Base-by-base conservation (phyloP, 1,140 invertebrate genomes). In the Nixonia krombeini region DNA sequence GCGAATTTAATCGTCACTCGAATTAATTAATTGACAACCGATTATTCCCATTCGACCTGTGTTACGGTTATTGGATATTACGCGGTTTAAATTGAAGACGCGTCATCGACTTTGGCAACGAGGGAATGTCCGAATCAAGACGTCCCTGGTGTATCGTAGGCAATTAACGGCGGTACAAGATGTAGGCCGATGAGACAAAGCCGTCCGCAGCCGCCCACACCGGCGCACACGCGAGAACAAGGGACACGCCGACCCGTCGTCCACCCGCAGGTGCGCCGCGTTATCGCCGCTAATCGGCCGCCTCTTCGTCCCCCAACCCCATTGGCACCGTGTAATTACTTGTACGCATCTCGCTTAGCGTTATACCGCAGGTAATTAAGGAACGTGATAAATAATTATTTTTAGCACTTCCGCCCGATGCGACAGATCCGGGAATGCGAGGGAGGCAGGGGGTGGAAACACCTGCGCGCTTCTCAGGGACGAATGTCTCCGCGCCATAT, bases 101-200 rank as follows among this genome's bases (percentile, higher is more conserved):
- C 40, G n/a, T n/a, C n/a, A n/a, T n/a, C n/a, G n/a, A n/a, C n/a
- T n/a, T n/a, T n/a, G n/a, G n/a, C n/a, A n/a, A n/a, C n/a, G n/a
- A 40, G 35, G 56, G 55, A 44, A 46, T 37, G 63, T 45, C 42
- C 35, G 50, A 67, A 56, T 61, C 41, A 67, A 67, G 55, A 44
- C 55, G 38, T 55, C 46, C 44, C 4, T 46, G 38, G 53, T 41
- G 53, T 69, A 59, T 59, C 45, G 47, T 10, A 47, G 45, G 49
- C 70, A 79, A 80, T 79, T 78, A 78, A 78, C 49, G 57, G 76
- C 71, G 63, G 76, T 77, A 80, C 76, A 73, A 47, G 63, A 72
- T 46, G 66, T 68, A 53, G 59, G 35, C 25, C 38, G 42, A 37
- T 42, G 51, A 50, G 56, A 64, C 35, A 64, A 56, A 65, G 45